Conservation (phyloP, 1,140 invertebrate genomes). For the Wasmannia auropunctata region DNA sequence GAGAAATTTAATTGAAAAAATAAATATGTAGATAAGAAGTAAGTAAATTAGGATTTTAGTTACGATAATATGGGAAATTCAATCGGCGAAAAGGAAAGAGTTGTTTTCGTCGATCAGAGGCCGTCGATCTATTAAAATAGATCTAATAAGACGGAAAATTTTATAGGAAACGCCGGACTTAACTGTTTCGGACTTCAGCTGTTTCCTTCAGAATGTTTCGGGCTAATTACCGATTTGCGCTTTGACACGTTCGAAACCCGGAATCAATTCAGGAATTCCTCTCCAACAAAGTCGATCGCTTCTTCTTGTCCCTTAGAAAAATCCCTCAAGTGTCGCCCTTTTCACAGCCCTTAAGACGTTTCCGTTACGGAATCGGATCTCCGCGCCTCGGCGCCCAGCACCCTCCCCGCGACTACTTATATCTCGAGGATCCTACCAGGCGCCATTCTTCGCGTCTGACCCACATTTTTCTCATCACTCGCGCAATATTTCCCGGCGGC, state of each 20-base stretch:
- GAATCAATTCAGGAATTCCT: neutral
- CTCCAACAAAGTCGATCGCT: neutral
- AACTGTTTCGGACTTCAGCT: neutral
- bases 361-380: constrained; percentile 8
- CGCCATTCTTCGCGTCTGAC: constrained; percentile 35
- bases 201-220: neutral
- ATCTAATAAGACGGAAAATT: neutral
- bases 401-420: neutral
- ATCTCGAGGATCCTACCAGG: neutral
- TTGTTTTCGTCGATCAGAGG: neutral
- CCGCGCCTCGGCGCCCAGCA: no score
- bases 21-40: no score
- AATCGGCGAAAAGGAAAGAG: neutral
- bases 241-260: neutral
- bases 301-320: neutral
- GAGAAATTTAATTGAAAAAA: no score
- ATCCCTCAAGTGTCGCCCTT: neutral
- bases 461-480: constrained; percentile 57
- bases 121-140: neutral
- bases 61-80: neutral
- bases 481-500: constrained; percentile 57
- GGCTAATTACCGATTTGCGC: neutral
- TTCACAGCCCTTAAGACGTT: neutral
- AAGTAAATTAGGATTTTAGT: neutral
- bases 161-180: neutral